Conservation (phyloP, 2,888 invertebrate species). For the Drosophila macrospina region DNA sequence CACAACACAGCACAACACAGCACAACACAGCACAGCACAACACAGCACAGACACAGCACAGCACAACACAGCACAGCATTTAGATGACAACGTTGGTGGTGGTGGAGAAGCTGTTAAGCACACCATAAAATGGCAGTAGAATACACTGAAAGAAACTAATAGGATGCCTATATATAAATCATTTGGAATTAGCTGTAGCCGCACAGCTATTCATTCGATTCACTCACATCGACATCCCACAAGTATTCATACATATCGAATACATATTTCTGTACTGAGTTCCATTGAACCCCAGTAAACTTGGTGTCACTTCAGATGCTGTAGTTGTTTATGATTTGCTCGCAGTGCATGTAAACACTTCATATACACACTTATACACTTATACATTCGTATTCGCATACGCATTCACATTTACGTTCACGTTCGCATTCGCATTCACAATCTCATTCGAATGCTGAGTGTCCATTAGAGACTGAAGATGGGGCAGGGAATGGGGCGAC, state of each 20-base stretch:
- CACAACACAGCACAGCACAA: conserved; percentile 14
- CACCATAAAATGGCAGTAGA: conserved; percentile 35
- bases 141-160: conserved; percentile 39
- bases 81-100: conserved; percentile 28
- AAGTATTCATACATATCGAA: conserved; percentile 1
- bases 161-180: conserved; percentile 9
- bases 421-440: conserved; percentile 22
- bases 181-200: conserved; percentile 14
- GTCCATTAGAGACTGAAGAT: conserved; percentile 63
- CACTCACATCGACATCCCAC: neutral
- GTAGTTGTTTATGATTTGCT: conserved; percentile 18
- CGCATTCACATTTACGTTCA: conserved; percentile 8
- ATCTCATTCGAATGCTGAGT: conserved; percentile 59
- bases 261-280: neutral
- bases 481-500: neutral
- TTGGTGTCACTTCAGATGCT: conserved; percentile 12
- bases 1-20: conserved; percentile 13
- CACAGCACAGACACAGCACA: conserved; percentile 19
- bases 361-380: conserved; percentile 19
- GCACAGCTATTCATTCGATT: neutral
- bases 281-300: neutral
- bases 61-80: conserved; percentile 7
- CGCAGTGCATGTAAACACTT: conserved; percentile 40
- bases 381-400: conserved; percentile 16
- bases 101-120: conserved; percentile 44